Evolutionary conservation across 2,797 vertebrate genomes (phyloP).

Genomic region (Eleutherodactylus coqui): DNA sequence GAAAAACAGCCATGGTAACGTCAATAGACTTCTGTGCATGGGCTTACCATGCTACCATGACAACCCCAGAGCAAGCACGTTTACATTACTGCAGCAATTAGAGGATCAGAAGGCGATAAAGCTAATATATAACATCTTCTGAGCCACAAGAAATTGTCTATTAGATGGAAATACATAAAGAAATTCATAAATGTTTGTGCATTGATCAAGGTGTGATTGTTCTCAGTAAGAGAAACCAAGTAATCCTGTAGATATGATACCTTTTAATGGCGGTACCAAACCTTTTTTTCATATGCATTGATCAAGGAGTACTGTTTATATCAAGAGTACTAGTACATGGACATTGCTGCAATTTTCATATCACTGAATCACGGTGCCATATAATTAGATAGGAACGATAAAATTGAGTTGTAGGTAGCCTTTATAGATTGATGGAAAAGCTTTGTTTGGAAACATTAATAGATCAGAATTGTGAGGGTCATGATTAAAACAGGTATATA

Average conservation of each 20-base stretch:
- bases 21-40: no score
- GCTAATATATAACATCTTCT: background rate
- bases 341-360: background rate
- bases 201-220: background rate
- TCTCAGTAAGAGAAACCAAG: no score
- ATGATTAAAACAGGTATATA: background rate
- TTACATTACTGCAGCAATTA: background rate
- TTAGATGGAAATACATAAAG: background rate
- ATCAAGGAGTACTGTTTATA: background rate
- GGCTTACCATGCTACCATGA: no score
- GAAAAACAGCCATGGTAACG: background rate
- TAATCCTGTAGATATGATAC: no score
- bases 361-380: background rate
- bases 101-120: background rate
- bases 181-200: background rate
- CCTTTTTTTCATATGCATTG: no score
- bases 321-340: background rate
- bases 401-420: background rate
- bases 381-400: background rate
- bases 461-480: background rate
- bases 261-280: no score
- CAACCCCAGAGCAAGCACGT: background rate
- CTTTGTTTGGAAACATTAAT: background rate
- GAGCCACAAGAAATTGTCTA: background rate
- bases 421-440: background rate